Conservation (phyloP, 1,140 invertebrate species). For the Sarcophaga bullata region DNA sequence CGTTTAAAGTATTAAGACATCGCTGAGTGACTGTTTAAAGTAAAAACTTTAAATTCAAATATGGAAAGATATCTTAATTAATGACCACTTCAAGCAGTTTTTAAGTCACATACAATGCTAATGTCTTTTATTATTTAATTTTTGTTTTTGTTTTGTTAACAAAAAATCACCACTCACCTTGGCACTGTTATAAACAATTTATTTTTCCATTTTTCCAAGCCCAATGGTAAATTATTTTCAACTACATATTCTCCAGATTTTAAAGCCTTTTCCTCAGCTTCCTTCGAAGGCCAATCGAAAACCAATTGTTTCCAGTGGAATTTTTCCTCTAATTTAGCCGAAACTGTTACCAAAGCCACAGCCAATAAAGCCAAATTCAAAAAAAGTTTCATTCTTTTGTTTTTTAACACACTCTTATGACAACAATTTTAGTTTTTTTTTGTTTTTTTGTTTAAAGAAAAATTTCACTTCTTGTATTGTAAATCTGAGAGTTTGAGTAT, state of each 20-base stretch:
- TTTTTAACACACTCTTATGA: background rate
- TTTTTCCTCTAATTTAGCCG: conserved; percentile 68
- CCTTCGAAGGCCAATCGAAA: conserved; percentile 75
- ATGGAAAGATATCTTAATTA: too few species aligned
- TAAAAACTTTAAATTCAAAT: too few species aligned
- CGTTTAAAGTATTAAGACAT: too few species aligned
- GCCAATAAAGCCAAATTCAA: background rate
- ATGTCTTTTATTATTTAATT: too few species aligned
- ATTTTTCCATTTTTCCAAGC: conserved; percentile 77
- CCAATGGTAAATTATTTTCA: conserved; percentile 78
- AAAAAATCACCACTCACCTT: conserved; percentile 62
- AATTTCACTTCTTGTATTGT: conserved; percentile 18
- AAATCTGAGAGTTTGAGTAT: background rate
- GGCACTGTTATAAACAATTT: conserved; percentile 82
- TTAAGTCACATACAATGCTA: too few species aligned
- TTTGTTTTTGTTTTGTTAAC: background rate
- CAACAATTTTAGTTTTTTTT: conserved; percentile 25
- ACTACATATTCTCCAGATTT: conserved; percentile 72
- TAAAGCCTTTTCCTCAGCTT: conserved; percentile 71
- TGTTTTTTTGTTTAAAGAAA: background rate
- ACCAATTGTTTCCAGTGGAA: conserved; percentile 76
- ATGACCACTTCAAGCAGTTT: too few species aligned
- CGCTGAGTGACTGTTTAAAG: too few species aligned
- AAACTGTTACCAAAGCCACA: background rate
- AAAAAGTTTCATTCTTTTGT: background rate